Base-by-base conservation (phyloP, 2,797 vertebrate genomes). In the Buceros bicornis region DNA sequence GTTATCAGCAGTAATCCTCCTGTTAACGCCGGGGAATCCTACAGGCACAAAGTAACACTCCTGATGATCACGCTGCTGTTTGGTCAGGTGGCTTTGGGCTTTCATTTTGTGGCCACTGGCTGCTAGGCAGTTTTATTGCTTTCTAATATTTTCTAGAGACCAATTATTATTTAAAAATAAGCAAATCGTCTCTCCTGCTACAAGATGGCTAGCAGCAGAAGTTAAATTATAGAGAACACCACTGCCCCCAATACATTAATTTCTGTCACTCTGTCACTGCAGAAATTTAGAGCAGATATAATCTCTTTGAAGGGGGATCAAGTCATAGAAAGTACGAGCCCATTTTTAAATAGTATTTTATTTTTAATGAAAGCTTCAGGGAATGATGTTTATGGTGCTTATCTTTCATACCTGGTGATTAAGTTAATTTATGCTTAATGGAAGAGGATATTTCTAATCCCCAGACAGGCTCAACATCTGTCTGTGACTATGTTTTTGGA, bases 381-480 rank as follows among this genome's bases (percentile, higher is more conserved):
- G 98, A 97, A 97, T 53, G 76, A 87, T 97, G 97, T 98, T 97
- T 97, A 95, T 96, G 96, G 96, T 96, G 95, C 97, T 97, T 97
- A 97, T 97, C 97, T 97, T 97, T 97, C 97, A 93, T 97, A 98
- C 98, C 98, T 98, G 97, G 98, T 98, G 98, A 98, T 98, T 98
- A 98, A 98, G 95, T 98, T 98, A 98, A 98, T 98, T 98, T 98
- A 98, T 97, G 98, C 97, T 97, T 97, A 98, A 98, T 98, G 97
- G 97, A 95, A 98, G 97, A 97, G 97, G 96, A 97, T 97, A 97
- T 97, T 98, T 98, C 98, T 97, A 98, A 97, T 98, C 97, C 97
- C 97, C 58, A 97, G 96, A 97, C 97, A 97, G 97, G 90, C 88
- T 90, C 95, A 91, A 96, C 97, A 98, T 97, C 98, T 98, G 98